Evolutionary conservation across 2,888 invertebrate genomes (phyloP).

Genomic region (Nasonia oneida): DNA sequence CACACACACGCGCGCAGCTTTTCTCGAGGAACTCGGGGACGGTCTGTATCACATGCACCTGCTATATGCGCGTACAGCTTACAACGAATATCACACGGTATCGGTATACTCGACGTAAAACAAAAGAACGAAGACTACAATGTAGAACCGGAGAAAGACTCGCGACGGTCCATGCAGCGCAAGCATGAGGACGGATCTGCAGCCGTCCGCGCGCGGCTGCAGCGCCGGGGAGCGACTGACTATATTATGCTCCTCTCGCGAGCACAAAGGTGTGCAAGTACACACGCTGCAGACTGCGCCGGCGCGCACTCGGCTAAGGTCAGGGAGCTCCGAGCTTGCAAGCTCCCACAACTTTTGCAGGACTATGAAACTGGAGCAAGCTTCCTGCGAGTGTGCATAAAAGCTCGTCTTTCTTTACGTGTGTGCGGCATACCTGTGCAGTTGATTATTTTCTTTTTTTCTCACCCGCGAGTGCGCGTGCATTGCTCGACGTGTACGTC

Average conservation of each 20-base stretch:
- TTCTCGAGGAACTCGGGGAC: not conserved
- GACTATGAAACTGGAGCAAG: constrained; percentile 16
- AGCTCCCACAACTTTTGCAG: not conserved
- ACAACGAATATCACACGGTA: not conserved
- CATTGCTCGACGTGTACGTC: too few species aligned
- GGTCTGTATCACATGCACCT: not conserved
- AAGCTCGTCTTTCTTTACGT: not conserved
- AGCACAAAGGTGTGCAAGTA: constrained; percentile 1
- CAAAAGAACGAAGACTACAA: not conserved
- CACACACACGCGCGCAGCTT: too few species aligned
- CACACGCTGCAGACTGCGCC: constrained; percentile 5
- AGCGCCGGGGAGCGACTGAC: constrained; percentile 3
- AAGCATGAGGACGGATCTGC: not conserved
- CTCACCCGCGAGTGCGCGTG: too few species aligned
- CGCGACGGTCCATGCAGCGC: not conserved
- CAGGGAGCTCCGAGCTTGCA: not conserved
- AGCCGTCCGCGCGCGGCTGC: constrained; percentile 16
- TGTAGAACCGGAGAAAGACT: not conserved
- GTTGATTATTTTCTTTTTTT: not conserved
- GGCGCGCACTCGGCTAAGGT: not conserved
- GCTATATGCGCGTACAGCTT: not conserved
- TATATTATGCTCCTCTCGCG: too few species aligned
- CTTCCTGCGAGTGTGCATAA: not conserved
- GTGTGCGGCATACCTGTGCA: too few species aligned
- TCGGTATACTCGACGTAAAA: not conserved